These are phyloP conservation scores for Orycteropus afer DNA, from an alignment of 2,113 vertebrate genomes.

Conservation along the genomic window DNA sequence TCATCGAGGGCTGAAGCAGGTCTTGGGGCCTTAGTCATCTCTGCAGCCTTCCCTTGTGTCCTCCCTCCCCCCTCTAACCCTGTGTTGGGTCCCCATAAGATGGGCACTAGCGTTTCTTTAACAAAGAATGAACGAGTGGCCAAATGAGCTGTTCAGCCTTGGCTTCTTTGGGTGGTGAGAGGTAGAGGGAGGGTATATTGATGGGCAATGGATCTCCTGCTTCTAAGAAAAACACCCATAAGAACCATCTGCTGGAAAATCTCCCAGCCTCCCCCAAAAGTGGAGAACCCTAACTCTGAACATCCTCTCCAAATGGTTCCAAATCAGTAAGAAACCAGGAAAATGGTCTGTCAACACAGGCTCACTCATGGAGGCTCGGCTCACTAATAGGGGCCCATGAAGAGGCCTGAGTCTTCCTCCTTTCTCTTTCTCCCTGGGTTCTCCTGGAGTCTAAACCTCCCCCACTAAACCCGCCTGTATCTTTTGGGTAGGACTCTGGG, in stretches of 20 bases:
- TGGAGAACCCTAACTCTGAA: neutral
- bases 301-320: neutral
- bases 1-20: neutral
- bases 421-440: neutral
- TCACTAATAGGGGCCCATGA: neutral
- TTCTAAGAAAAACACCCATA: neutral
- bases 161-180: neutral
- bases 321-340: neutral
- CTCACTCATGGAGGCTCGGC: rapidly evolving
- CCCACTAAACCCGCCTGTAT: neutral
- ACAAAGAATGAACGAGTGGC: neutral
- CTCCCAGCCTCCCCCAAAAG: neutral
- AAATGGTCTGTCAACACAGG: too few relatives aligned
- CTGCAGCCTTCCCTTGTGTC: neutral
- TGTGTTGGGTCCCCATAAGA: neutral
- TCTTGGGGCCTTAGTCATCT: neutral
- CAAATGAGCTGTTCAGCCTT: neutral
- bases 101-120: neutral
- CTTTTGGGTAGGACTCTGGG: neutral
- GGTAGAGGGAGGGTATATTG: rapidly evolving
- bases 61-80: neutral
- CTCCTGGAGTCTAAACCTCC: neutral
- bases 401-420: neutral
- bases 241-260: neutral
- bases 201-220: neutral